Percentiles rank a stretch among this genome's conserved stretches.
These are phyloP conservation scores for Uromys caudimaculatus DNA, from an alignment of 2,797 vertebrate genomes.

Conservation along the genomic window DNA sequence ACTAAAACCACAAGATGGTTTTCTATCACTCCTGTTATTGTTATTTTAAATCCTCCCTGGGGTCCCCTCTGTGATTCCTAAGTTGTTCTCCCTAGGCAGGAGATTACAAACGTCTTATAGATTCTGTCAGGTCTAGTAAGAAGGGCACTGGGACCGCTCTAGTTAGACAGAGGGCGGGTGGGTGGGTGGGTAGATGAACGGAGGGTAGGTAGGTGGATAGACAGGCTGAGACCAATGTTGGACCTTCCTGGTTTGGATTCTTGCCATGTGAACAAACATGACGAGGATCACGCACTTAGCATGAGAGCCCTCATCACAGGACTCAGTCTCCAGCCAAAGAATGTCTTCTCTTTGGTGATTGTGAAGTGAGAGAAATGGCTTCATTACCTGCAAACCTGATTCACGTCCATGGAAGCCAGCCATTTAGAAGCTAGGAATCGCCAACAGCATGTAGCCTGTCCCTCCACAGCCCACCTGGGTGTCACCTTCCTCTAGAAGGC, in stretches of 20 bases:
- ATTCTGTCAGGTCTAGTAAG: not conserved
- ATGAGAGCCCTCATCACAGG: fast-evolving
- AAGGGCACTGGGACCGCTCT: fast-evolving
- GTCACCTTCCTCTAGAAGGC: fast-evolving
- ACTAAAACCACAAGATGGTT: not conserved
- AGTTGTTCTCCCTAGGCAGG: not conserved
- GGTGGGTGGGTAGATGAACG: no score
- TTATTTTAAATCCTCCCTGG: not conserved
- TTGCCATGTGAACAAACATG: no score
- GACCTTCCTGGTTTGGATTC: not conserved
- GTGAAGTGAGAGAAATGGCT: not conserved
- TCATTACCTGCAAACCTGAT: not conserved
- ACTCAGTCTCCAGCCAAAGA: not conserved
- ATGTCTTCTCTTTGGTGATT: not conserved
- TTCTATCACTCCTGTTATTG: not conserved
- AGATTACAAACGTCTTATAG: not conserved
- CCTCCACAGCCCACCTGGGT: not conserved
- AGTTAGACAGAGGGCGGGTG: not conserved
- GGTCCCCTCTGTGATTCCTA: no score
- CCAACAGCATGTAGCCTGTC: not conserved
- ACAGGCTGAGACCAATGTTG: not conserved
- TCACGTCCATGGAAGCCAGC: not conserved
- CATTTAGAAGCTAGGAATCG: not conserved
- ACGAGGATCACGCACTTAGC: not conserved
- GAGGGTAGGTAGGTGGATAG: not conserved